A percentile compares a stretch with the other conserved stretches of the same genome.
phyloP scores from a whole-genome alignment of 2,888 invertebrate species.

The Lissocephala sabroskyi region DNA sequence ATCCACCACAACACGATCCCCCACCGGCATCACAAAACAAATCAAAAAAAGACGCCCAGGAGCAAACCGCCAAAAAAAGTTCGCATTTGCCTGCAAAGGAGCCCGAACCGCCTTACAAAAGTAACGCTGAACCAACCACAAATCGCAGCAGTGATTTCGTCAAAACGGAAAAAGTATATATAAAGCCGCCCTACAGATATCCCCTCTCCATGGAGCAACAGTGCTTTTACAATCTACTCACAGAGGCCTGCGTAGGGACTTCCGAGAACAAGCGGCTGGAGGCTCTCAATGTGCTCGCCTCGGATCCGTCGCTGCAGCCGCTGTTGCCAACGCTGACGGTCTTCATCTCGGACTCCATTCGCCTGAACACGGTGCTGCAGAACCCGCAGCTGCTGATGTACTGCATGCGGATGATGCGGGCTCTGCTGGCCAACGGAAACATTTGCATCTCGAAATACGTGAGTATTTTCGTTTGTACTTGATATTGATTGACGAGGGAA shows the following conservation, averaged over 20 bases:
- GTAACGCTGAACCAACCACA: too few species aligned
- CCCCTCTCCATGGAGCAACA: constrained; percentile 28
- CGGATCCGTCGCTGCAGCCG: constrained; percentile 21
- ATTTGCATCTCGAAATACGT: constrained; percentile 22
- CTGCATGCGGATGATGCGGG: constrained; percentile 27
- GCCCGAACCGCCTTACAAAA: too few species aligned
- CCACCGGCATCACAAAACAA: too few species aligned
- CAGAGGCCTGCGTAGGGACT: constrained; percentile 14
- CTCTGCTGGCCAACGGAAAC: constrained; percentile 17
- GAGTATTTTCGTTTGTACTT: too few species aligned
- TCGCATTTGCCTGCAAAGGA: too few species aligned
- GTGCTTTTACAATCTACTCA: constrained; percentile 16
- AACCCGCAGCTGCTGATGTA: constrained; percentile 18
- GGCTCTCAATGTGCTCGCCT: constrained; percentile 11
- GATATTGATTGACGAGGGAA: too few species aligned
- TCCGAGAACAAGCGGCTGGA: constrained; percentile 11
- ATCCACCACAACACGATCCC: too few species aligned
- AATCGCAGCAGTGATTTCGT: too few species aligned
- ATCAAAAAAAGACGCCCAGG: too few species aligned
- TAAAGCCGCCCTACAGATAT: constrained; percentile 13
- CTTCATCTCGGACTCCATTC: constrained; percentile 24
- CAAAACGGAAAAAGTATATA: constrained; percentile 16
- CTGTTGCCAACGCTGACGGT: constrained; percentile 14
- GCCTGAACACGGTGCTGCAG: constrained; percentile 14
- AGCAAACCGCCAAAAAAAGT: too few species aligned